phyloP scores from a whole-genome alignment of 2,113 vertebrate genomes.

The Vicugna pacos region DNA sequence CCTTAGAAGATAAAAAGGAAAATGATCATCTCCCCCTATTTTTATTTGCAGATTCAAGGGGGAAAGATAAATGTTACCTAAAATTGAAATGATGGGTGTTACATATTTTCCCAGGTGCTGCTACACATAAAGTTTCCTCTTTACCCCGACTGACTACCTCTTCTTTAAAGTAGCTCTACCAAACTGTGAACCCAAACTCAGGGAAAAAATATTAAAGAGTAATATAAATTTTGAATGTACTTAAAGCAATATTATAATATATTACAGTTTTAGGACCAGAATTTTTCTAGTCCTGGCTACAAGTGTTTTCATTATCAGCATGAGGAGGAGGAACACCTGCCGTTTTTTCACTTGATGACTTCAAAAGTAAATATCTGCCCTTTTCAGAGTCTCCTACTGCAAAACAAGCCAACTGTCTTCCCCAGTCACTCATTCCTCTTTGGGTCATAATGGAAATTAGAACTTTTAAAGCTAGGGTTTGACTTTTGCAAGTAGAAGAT shows the following conservation, averaged over 20 bases:
- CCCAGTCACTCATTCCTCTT: background rate
- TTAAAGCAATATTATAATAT: slow-evolving; percentile 44
- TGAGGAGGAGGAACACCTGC: background rate
- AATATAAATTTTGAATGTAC: slow-evolving; percentile 76
- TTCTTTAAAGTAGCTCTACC: slow-evolving; percentile 47
- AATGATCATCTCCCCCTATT: background rate
- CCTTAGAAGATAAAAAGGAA: background rate
- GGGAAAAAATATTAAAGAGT: slow-evolving; percentile 65
- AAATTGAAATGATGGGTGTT: background rate
- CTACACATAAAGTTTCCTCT: slow-evolving; percentile 48
- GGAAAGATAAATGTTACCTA: background rate
- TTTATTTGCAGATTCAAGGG: background rate
- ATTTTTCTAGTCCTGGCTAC: background rate
- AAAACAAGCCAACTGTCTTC: background rate
- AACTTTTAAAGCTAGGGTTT: background rate
- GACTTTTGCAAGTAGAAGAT: background rate
- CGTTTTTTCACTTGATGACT: background rate
- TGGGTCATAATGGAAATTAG: background rate
- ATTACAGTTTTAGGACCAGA: slow-evolving; percentile 43
- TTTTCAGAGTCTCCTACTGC: background rate
- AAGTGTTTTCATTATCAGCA: slow-evolving; percentile 30
- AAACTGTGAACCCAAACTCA: slow-evolving; percentile 80
- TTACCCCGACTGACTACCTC: slow-evolving; percentile 66
- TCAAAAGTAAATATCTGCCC: slow-evolving; percentile 19
- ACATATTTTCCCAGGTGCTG: slow-evolving; percentile 31